Conservation (phyloP, 2,113 vertebrate genomes). For the Pomatorhinus ruficollis region DNA sequence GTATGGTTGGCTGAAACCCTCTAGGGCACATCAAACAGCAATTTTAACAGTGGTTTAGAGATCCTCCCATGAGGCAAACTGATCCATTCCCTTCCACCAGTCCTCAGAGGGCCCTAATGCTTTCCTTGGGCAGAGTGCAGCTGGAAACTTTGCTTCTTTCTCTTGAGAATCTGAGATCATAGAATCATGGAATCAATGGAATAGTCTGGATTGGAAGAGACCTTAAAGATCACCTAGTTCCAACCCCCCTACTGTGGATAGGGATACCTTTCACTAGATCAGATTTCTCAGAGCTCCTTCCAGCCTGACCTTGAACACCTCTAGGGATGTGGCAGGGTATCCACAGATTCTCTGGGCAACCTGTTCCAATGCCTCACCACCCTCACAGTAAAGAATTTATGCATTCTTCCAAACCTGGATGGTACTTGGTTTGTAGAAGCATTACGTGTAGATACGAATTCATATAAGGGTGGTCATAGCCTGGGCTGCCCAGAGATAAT, state of each 20-base stretch:
- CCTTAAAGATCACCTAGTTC: not conserved
- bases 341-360: not conserved
- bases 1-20: not conserved
- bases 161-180: not conserved
- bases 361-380: not conserved
- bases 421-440: not conserved
- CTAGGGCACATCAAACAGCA: not conserved
- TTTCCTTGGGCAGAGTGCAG: not conserved
- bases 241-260: not conserved
- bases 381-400: not conserved
- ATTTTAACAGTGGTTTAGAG: not conserved
- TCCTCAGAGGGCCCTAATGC: accelerated
- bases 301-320: not conserved
- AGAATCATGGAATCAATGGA: not conserved
- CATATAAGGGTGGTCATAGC: not conserved
- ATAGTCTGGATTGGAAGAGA: not conserved
- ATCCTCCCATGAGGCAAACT: not conserved
- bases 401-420: not conserved
- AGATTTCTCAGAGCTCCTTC: not conserved
- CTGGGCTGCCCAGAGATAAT: not conserved
- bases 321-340: no score
- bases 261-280: no score
- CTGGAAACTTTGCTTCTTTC: not conserved
- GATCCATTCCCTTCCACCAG: accelerated
- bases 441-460: accelerated